Percentiles rank a stretch among this genome's conserved stretches.
Evolutionary conservation across 1,140 invertebrate species (phyloP).

Genomic region (Drosophila ogumai): DNA sequence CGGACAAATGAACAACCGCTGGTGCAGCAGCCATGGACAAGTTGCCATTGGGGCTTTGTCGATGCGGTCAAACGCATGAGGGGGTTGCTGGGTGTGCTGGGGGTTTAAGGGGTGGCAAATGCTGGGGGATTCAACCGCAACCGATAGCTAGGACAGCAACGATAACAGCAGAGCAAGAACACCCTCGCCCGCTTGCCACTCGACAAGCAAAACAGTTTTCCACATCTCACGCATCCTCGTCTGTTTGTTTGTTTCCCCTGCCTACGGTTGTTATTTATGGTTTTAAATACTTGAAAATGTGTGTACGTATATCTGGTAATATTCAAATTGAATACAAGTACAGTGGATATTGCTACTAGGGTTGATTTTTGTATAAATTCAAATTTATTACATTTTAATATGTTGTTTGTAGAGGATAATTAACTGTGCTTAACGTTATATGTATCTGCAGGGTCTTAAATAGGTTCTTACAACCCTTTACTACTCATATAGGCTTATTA

Average conservation of each 20-base stretch:
- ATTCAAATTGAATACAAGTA: slow-evolving; percentile 54
- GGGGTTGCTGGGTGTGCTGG: background rate
- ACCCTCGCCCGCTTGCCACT: slow-evolving; percentile 32
- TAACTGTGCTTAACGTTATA: background rate
- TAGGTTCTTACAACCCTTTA: no score
- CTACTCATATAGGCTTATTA: background rate
- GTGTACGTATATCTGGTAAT: slow-evolving; percentile 3
- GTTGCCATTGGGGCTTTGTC: slow-evolving; percentile 50
- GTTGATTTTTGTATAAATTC: background rate
- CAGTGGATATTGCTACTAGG: background rate
- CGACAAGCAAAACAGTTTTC: slow-evolving; percentile 75
- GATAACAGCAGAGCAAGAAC: slow-evolving; percentile 60
- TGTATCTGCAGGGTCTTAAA: background rate
- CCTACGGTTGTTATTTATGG: slow-evolving; percentile 68
- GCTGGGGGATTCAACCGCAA: slow-evolving; percentile 50
- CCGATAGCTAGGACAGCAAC: slow-evolving; percentile 58
- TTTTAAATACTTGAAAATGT: slow-evolving; percentile 47
- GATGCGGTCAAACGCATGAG: slow-evolving; percentile 25
- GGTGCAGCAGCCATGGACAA: slow-evolving; percentile 60
- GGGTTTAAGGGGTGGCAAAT: background rate
- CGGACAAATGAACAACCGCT: slow-evolving; percentile 75
- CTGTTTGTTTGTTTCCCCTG: slow-evolving; percentile 28
- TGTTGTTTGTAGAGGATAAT: background rate
- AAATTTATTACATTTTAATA: background rate
- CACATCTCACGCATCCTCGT: slow-evolving; percentile 65